Evolutionary conservation across 2,113 vertebrate genomes (phyloP).

Genomic region (Lichenostomus cassidix): DNA sequence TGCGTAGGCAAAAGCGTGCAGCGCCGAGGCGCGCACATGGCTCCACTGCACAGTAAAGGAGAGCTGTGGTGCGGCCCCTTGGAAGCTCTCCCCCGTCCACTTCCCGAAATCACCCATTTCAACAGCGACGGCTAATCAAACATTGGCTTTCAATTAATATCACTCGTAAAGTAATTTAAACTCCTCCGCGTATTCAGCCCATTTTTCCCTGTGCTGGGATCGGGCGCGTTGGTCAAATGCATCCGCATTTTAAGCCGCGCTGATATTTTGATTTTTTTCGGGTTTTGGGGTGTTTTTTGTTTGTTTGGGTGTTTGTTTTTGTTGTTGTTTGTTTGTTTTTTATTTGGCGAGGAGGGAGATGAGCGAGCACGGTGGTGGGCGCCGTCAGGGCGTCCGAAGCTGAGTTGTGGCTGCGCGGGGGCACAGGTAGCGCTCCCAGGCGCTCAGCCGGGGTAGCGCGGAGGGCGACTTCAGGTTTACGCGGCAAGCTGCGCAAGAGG

Average conservation of each 20-base stretch:
- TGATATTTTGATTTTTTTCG: neutral
- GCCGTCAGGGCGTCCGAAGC: neutral
- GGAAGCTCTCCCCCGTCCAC: neutral
- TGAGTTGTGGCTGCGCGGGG: neutral
- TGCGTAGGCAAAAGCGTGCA: neutral
- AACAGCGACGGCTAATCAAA: neutral
- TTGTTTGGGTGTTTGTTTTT: neutral
- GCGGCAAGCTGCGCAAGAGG: neutral
- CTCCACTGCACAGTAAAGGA: rapidly evolving
- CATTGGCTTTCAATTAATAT: neutral
- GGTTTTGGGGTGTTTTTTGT: no score
- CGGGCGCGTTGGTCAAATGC: rapidly evolving
- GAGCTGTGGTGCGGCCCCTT: neutral
- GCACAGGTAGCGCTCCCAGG: neutral
- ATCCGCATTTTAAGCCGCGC: rapidly evolving
- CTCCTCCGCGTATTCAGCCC: neutral
- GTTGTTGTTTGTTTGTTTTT: neutral
- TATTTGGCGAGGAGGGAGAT: rapidly evolving
- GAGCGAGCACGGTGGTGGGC: neutral
- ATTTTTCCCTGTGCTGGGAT: rapidly evolving
- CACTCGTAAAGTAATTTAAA: neutral
- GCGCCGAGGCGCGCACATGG: neutral
- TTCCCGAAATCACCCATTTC: neutral
- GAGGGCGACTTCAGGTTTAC: neutral
- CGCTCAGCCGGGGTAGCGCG: neutral